Evolutionary conservation across 2,888 invertebrate genomes (phyloP), one percentile per base, ranked within the genome.

Genomic region (Antitype chi): DNA sequence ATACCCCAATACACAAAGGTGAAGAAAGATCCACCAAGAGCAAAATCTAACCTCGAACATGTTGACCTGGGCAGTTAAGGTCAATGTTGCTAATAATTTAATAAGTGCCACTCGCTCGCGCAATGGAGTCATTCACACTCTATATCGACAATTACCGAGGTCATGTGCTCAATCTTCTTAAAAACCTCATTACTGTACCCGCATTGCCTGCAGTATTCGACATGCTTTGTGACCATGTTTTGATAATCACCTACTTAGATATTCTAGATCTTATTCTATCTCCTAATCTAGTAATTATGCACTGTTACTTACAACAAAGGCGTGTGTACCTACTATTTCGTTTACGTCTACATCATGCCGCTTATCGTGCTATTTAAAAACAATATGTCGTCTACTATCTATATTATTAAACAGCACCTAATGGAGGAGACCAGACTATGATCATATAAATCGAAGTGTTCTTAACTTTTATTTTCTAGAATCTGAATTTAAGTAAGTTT

Each of bases 1-100:
- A 5, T 38, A 5, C 38, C 5, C n/a, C 28, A 60, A 20, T 28
- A 52, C 9, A 28, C 38, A n/a, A 11, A 52, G 25, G 23, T 49
- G 15, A 49, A 63, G 49, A 78, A 81, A 76, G 74, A 59, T 63
- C 4, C 38, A 55, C 17, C 43, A 38, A 52, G 60, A 55, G 15
- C 32, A 49, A 60, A 57, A 78, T 75, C 28, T 81, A 52, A 47
- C 23, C 32, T 60, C 49, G 17, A n/a, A 7, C 62, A 20, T 63
- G 38, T 60, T 73, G 73, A 70, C 75, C 70, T 53, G 63, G 47
- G 62, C 43, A 63, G 63, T 55, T 53, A 53, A 75, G 78, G 70
- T 78, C 75, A 84, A 71, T 76, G 70, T 64, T 81, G 73, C 43
- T 63, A 74, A 80, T 76, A 47, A 59, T 74, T 74, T 28, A 73